These are phyloP conservation scores for Calonectris borealis DNA, from an alignment of 2,113 vertebrate species.

Conservation along the genomic window DNA sequence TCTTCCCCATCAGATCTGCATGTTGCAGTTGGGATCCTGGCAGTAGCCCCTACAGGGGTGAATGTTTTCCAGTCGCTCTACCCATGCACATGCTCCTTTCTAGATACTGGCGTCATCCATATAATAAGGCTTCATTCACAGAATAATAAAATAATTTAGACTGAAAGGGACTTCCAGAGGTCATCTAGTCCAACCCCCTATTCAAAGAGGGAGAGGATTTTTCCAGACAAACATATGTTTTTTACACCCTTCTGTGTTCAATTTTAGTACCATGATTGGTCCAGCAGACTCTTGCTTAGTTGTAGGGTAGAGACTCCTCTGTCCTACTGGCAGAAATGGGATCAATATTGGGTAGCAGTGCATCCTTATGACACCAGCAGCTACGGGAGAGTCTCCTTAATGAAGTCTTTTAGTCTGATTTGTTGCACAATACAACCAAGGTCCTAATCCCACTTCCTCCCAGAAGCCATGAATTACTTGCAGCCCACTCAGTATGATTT, in stretches of 20 bases:
- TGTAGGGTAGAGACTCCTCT: not conserved
- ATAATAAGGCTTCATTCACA: not conserved
- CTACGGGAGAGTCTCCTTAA: not conserved
- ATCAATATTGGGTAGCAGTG: not conserved
- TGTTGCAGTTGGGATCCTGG: not conserved
- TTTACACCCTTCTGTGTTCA: not conserved
- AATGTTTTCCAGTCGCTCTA: not conserved
- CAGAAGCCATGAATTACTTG: not conserved
- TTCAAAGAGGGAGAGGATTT: not conserved
- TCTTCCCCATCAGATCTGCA: not conserved
- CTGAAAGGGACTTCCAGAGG: not conserved
- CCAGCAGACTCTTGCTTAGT: not conserved
- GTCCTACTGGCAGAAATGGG: not conserved
- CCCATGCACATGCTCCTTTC: accelerated
- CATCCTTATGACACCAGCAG: not conserved
- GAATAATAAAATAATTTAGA: not conserved
- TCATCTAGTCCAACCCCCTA: not conserved
- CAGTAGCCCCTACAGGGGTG: too few species aligned
- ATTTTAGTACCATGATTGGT: not conserved
- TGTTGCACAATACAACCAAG: not conserved
- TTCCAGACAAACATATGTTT: not conserved
- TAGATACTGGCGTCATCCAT: not conserved
- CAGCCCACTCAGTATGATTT: not conserved
- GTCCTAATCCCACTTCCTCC: not conserved
- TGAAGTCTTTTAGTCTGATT: not conserved